These are phyloP conservation scores for Pseudomugil gertrudae DNA, from an alignment of 2,797 vertebrate genomes.

Conservation along the genomic window DNA sequence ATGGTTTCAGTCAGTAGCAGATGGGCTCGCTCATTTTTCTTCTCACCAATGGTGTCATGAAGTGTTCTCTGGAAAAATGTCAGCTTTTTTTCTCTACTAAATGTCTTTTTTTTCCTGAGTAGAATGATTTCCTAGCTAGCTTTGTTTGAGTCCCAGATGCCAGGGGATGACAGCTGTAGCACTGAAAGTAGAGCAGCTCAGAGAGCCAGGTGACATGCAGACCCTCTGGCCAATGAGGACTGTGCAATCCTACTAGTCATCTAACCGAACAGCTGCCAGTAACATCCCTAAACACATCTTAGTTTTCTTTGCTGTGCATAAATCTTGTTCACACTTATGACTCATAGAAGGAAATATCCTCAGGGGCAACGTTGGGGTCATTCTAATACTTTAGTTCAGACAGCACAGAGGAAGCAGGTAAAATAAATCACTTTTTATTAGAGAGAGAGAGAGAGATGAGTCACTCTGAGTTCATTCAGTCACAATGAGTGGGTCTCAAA, in stretches of 20 bases:
- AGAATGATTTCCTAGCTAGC: slow-evolving; percentile 15
- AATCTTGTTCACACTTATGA: slow-evolving; percentile 54
- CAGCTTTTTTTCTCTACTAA: slow-evolving; percentile 25
- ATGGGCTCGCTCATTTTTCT: slow-evolving; percentile 44
- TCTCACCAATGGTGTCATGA: slow-evolving; percentile 40
- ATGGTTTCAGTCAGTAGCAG: slow-evolving; percentile 65
- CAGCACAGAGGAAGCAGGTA: slow-evolving; percentile 42
- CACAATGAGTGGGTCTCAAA: slow-evolving; percentile 18
- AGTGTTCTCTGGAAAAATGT: slow-evolving; percentile 48
- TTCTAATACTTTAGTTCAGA: slow-evolving; percentile 52
- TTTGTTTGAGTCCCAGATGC: slow-evolving; percentile 39
- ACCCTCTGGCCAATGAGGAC: slow-evolving; percentile 50
- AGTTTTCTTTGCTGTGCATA: slow-evolving; percentile 34
- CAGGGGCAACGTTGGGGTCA: slow-evolving; percentile 31
- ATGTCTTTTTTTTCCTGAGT: slow-evolving; percentile 9
- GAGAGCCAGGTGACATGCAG: slow-evolving; percentile 42
- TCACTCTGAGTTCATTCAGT: slow-evolving; percentile 49
- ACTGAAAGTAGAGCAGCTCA: slow-evolving; percentile 20
- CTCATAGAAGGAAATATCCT: slow-evolving; percentile 60
- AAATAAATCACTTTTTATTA: slow-evolving; percentile 51
- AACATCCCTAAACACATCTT: slow-evolving; percentile 24
- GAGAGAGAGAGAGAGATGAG: slow-evolving; percentile 58
- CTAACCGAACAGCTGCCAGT: slow-evolving; percentile 54
- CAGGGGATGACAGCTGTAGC: slow-evolving; percentile 53
- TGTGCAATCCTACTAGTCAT: slow-evolving; percentile 62